A percentile compares a stretch with the other conserved stretches of the same genome.
phyloP scores from a whole-genome alignment of 2,797 vertebrate genomes.

The Halcyon smyrnensis region DNA sequence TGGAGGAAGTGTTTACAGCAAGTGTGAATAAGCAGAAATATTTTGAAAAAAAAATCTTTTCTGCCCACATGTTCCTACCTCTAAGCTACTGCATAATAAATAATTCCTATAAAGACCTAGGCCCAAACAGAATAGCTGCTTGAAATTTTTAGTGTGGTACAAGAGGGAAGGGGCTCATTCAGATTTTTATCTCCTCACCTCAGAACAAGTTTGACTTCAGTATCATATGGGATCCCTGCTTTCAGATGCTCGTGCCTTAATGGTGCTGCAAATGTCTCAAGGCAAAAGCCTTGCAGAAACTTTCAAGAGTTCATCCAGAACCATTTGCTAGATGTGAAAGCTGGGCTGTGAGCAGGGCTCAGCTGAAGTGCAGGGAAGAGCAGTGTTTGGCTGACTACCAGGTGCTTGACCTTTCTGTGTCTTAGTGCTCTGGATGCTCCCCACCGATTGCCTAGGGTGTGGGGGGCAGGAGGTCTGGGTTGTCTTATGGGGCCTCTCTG shows the following conservation, averaged over 20 bases:
- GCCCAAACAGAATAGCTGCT: background rate
- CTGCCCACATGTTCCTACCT: background rate
- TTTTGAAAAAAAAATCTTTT: constrained; percentile 2
- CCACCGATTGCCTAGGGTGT: background rate
- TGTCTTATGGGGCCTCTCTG: background rate
- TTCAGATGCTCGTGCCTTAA: background rate
- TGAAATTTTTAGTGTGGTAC: background rate
- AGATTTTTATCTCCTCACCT: background rate
- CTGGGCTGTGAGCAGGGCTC: background rate
- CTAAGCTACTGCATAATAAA: background rate
- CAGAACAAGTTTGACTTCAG: background rate
- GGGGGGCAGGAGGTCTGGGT: background rate
- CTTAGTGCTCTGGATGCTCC: background rate
- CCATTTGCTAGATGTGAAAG: background rate
- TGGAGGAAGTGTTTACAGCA: constrained; percentile 56
- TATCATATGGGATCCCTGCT: background rate
- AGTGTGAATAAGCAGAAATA: constrained; percentile 69
- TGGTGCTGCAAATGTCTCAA: background rate
- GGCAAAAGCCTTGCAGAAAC: background rate
- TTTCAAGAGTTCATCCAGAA: background rate
- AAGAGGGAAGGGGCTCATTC: background rate
- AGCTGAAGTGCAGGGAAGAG: background rate
- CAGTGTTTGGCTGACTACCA: background rate
- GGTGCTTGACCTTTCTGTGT: rapidly evolving
- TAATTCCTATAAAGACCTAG: background rate